Conservation (phyloP, 2,888 invertebrate genomes). For the Tupiocoris notatus region DNA sequence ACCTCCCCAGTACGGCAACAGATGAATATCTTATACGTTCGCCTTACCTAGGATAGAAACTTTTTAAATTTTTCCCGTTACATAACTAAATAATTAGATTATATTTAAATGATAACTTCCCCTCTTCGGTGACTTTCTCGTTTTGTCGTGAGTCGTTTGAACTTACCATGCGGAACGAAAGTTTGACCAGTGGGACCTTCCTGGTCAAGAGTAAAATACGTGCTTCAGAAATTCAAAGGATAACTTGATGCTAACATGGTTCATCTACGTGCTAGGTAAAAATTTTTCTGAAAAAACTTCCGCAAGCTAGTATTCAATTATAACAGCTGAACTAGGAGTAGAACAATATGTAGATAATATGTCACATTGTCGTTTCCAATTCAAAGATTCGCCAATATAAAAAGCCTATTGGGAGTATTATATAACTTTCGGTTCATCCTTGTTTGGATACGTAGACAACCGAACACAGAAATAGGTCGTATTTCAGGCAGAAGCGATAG, state of each 20-base stretch:
- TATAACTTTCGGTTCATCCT: too few species aligned
- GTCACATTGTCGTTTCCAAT: too few species aligned
- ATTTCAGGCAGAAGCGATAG: too few species aligned
- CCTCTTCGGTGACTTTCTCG: conserved; percentile 26
- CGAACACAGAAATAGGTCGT: too few species aligned
- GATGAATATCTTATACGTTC: background rate
- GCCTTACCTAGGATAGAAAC: background rate
- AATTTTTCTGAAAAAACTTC: background rate
- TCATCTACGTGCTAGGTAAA: background rate
- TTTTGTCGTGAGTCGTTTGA: conserved; percentile 17
- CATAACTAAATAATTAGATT: conserved; percentile 31
- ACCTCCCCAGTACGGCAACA: background rate
- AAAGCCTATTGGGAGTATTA: too few species aligned
- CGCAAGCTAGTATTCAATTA: too few species aligned
- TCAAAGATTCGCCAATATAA: too few species aligned
- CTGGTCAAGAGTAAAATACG: background rate
- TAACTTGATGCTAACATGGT: background rate
- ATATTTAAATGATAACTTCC: conserved; percentile 31
- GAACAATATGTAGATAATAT: too few species aligned
- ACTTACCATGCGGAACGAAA: background rate
- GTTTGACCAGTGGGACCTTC: background rate
- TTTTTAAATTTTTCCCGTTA: background rate
- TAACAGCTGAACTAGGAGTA: too few species aligned
- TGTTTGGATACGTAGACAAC: too few species aligned
- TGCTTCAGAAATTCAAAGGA: background rate